These are phyloP conservation scores for Torymus aiolomorphi DNA, from an alignment of 2,888 invertebrate genomes.

Conservation along the genomic window DNA sequence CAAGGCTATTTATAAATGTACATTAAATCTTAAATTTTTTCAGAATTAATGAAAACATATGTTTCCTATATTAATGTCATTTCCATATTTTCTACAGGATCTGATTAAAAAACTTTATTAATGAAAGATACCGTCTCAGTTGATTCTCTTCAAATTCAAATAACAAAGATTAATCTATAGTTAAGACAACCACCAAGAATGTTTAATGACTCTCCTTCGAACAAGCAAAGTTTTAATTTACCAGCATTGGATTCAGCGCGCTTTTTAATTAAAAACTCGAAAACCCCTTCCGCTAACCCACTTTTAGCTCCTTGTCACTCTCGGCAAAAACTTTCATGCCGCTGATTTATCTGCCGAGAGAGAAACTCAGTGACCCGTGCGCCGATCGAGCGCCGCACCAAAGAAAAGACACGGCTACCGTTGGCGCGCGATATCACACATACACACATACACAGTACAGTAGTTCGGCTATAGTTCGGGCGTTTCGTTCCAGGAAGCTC, in stretches of 20 bases:
- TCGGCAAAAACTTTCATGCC: conserved; percentile 45
- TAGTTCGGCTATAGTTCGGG: conserved; percentile 5
- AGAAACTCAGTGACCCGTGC: conserved; percentile 51
- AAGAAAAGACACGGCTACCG: too few relatives aligned
- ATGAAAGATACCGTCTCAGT: too few relatives aligned
- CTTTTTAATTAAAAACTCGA: conserved; percentile 45
- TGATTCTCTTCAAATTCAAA: too few relatives aligned
- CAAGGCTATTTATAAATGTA: too few relatives aligned
- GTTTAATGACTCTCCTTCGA: background rate
- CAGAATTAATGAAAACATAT: too few relatives aligned
- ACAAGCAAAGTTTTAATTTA: conserved; percentile 1
- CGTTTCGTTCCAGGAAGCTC: conserved; percentile 44
- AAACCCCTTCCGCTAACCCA: conserved; percentile 25
- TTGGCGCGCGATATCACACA: too few relatives aligned
- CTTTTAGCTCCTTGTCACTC: conserved; percentile 37
- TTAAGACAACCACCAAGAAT: background rate
- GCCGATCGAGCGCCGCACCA: background rate
- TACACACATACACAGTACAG: too few relatives aligned
- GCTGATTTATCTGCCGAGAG: conserved; percentile 54
- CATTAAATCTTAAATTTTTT: too few relatives aligned
- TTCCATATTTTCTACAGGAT: too few relatives aligned
- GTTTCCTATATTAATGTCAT: too few relatives aligned
- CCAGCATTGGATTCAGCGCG: conserved; percentile 2
- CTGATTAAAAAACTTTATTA: too few relatives aligned
- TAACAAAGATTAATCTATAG: too few relatives aligned